Conservation (phyloP, 2,797 vertebrate genomes). For the Phataginus tricuspis region DNA sequence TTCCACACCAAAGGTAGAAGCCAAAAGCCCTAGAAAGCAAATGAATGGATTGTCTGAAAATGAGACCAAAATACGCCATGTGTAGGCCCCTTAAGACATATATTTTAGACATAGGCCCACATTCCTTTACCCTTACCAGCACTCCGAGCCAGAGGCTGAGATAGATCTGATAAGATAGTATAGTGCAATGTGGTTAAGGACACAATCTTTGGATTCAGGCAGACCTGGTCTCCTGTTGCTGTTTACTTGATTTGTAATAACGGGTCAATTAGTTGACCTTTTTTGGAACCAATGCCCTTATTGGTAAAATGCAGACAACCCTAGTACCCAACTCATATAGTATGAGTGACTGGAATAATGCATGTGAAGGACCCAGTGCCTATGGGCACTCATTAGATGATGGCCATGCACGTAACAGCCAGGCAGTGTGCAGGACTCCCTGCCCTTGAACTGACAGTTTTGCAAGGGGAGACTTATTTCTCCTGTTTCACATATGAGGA, state of each 20-base stretch:
- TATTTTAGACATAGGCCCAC: neutral
- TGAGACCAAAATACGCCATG: neutral
- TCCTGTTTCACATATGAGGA: neutral
- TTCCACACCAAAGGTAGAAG: neutral
- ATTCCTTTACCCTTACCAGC: neutral
- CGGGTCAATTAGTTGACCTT: neutral
- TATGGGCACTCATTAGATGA: neutral
- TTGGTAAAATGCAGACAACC: neutral
- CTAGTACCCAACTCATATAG: neutral
- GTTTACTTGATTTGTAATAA: neutral
- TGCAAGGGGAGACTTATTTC: neutral
- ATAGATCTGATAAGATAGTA: neutral
- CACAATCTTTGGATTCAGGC: neutral
- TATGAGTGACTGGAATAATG: neutral
- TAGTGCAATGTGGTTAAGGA: neutral
- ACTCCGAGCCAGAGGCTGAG: neutral
- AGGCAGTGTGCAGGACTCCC: neutral
- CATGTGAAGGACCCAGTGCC: neutral
- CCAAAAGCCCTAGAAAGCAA: neutral
- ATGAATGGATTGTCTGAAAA: neutral
- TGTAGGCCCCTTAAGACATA: neutral
- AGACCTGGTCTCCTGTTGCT: neutral
- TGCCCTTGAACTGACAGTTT: neutral
- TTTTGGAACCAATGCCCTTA: neutral
- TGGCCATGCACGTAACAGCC: fast-evolving